A percentile compares a stretch with the other conserved stretches of the same genome.
These are phyloP conservation scores for Eremobia ochroleuca DNA, from an alignment of 2,888 invertebrate species.

Conservation along the genomic window DNA sequence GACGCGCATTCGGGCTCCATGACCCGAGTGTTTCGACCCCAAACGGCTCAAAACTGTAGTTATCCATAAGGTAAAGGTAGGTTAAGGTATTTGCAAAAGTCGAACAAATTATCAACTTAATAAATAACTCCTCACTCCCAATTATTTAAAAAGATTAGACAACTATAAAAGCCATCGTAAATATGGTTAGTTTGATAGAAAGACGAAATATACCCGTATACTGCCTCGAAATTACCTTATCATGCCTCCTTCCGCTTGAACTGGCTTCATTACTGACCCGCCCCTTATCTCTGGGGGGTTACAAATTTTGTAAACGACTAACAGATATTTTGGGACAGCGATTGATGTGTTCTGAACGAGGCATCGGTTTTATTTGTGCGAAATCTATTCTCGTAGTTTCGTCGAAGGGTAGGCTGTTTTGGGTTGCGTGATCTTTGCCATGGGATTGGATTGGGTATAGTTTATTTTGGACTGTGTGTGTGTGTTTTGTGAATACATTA, in stretches of 20 bases:
- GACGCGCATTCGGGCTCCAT: not conserved
- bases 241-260: constrained; percentile 76
- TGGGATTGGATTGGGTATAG: not conserved
- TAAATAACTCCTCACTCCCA: constrained; percentile 5
- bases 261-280: constrained; percentile 78
- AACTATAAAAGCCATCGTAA: constrained; percentile 27
- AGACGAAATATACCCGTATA: constrained; percentile 61
- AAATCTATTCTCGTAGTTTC: constrained; percentile 29
- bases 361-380: constrained; percentile 54
- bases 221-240: constrained; percentile 73
- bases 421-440: not conserved
- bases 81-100: not conserved
- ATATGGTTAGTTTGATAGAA: constrained; percentile 58
- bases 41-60: not conserved
- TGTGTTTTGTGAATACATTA: not conserved
- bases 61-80: too few species aligned
- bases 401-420: not conserved
- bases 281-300: constrained; percentile 72
- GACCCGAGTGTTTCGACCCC: not conserved
- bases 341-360: constrained; percentile 69
- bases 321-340: constrained; percentile 72
- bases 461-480: not conserved
- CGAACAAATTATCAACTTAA: not conserved
- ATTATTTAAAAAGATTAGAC: constrained; percentile 36
- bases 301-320: constrained; percentile 76